Conservation (phyloP, 2,888 invertebrate species). For the Athalia circularis region DNA sequence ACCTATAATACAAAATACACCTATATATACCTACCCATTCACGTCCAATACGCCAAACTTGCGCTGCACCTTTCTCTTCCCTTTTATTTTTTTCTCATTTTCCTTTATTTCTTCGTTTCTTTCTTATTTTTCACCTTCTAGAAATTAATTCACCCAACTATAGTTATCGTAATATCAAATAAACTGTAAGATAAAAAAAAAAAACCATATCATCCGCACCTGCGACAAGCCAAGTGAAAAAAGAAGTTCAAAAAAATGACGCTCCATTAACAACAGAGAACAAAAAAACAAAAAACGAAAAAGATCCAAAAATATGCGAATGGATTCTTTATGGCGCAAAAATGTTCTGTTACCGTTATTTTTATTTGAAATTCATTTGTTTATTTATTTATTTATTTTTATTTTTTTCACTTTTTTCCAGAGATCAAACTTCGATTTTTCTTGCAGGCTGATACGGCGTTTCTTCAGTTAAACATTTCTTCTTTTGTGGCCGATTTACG, state of each 20-base stretch:
- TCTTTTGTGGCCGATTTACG: too few species aligned
- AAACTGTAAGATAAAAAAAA: too few species aligned
- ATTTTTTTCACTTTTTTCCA: too few species aligned
- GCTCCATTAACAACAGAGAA: neutral
- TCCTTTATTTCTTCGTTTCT: too few species aligned
- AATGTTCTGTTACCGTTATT: slow-evolving; percentile 30
- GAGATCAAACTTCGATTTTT: neutral
- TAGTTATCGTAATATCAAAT: too few species aligned
- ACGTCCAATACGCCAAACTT: too few species aligned
- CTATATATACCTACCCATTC: neutral
- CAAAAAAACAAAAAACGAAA: neutral
- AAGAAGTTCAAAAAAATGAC: neutral
- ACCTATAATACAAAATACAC: neutral
- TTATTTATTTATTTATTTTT: neutral
- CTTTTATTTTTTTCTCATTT: too few species aligned
- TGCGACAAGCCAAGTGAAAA: neutral
- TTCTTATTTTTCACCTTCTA: too few species aligned
- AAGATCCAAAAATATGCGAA: slow-evolving; percentile 13
- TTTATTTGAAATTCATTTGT: too few species aligned
- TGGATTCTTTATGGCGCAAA: slow-evolving; percentile 17
- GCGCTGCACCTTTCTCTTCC: too few species aligned
- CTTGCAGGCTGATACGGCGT: slow-evolving; percentile 54
- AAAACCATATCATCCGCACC: neutral
- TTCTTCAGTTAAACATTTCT: slow-evolving; percentile 58
- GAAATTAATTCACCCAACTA: too few species aligned